These are phyloP conservation scores for Neodontobutis hainanensis DNA, from an alignment of 2,113 vertebrate species.

Conservation along the genomic window DNA sequence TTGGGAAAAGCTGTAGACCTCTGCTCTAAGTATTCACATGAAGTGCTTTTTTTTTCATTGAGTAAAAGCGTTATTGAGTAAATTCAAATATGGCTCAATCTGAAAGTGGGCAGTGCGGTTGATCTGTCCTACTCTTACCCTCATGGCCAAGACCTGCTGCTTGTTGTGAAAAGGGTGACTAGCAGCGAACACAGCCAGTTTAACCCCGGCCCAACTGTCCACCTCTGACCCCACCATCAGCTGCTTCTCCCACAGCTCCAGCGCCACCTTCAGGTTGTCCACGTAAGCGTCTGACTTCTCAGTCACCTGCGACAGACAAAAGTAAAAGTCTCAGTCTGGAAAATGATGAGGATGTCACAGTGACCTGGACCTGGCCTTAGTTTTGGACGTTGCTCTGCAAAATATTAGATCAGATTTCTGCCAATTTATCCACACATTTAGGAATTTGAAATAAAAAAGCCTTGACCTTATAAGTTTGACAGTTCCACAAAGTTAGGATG, in stretches of 20 bases:
- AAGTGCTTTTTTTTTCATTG: no score
- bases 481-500: not conserved
- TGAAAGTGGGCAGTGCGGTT: no score
- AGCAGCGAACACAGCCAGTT: constrained; percentile 76
- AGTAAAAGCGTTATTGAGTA: no score
- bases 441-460: not conserved
- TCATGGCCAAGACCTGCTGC: constrained; percentile 78
- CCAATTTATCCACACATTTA: not conserved
- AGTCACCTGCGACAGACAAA: constrained; percentile 80
- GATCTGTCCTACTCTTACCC: constrained; percentile 75
- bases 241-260: constrained; percentile 93
- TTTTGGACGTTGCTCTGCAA: not conserved
- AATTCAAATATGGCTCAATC: no score
- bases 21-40: no score
- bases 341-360: not conserved
- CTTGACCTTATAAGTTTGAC: not conserved
- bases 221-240: constrained; percentile 80
- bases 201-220: constrained; percentile 79
- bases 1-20: no score
- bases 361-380: not conserved
- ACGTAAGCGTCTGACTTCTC: constrained; percentile 88
- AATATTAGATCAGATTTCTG: not conserved
- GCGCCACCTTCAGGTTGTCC: constrained; percentile 86
- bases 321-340: not conserved
- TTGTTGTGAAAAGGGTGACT: constrained; percentile 74